A percentile compares a stretch with the other conserved stretches of the same genome.
phyloP scores from a whole-genome alignment of 2,888 invertebrate genomes.

The Pandemis cinnamomeana region DNA sequence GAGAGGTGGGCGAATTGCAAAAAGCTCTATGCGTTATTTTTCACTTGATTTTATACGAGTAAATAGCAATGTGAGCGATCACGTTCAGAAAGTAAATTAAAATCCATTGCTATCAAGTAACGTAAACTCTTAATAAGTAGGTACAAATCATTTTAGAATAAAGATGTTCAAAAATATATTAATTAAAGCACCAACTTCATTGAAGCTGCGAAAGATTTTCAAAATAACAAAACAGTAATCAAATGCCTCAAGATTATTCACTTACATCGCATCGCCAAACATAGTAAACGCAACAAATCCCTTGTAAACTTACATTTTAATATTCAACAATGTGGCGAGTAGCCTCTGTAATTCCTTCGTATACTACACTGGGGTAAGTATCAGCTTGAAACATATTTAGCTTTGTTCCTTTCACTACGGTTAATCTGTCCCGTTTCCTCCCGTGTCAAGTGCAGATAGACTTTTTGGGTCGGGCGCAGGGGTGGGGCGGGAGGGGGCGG shows the following conservation, averaged over 20 bases:
- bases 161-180: no score
- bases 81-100: no score
- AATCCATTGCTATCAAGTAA: no score
- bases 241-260: conserved; percentile 31
- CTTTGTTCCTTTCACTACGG: conserved; percentile 84
- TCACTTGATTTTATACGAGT: not conserved
- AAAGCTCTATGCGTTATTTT: not conserved
- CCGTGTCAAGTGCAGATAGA: conserved; percentile 84
- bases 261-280: conserved; percentile 11
- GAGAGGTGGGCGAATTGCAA: not conserved
- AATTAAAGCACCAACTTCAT: not conserved
- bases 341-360: conserved; percentile 59
- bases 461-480: conserved; percentile 77
- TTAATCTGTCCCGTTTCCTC: conserved; percentile 85
- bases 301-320: conserved; percentile 33
- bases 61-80: not conserved
- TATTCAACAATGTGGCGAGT: conserved; percentile 41
- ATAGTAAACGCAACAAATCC: conserved; percentile 31
- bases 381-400: conserved; percentile 84
- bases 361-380: conserved; percentile 74
- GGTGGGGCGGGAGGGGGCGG: conserved; percentile 56
- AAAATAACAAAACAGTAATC: conserved; percentile 24
- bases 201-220: conserved; percentile 17
- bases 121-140: no score
- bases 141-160: no score